Evolutionary conservation across 2,888 invertebrate genomes (phyloP).

Genomic region (Drosophila koepferae): DNA sequence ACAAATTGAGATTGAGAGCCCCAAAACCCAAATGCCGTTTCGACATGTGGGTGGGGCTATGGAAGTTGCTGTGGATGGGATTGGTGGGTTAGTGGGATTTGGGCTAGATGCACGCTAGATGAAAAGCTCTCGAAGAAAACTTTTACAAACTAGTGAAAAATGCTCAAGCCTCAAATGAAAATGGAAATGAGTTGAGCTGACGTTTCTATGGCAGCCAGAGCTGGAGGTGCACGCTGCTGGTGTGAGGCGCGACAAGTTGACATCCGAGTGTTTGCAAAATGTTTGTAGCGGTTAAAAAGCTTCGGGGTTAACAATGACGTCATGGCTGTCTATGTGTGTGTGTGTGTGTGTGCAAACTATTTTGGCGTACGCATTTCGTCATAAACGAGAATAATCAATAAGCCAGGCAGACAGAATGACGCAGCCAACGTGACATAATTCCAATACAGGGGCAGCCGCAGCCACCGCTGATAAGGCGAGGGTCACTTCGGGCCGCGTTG

Average conservation of each 20-base stretch:
- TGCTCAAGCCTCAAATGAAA: conserved; percentile 63
- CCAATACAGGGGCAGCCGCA: conserved; percentile 19
- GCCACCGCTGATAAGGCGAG: conserved; percentile 35
- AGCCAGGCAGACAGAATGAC: conserved; percentile 75
- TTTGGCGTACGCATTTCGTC: conserved; percentile 72
- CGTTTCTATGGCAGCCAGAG: conserved; percentile 20
- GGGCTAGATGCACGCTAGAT: conserved; percentile 9
- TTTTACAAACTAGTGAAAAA: conserved; percentile 67
- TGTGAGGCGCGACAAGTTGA: conserved; percentile 67
- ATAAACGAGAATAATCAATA: conserved; percentile 79
- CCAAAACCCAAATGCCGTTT: conserved; percentile 1
- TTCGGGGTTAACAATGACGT: conserved; percentile 75
- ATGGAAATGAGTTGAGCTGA: conserved; percentile 74
- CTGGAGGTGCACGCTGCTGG: background rate
- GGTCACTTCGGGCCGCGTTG: conserved; percentile 29
- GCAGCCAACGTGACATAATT: conserved; percentile 78
- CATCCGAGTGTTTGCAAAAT: conserved; percentile 47
- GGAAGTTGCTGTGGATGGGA: background rate
- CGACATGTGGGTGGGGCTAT: background rate
- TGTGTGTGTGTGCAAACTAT: conserved; percentile 45
- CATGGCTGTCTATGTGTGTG: conserved; percentile 57
- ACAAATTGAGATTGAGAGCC: conserved; percentile 60
- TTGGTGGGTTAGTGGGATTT: background rate
- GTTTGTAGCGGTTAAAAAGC: conserved; percentile 58
- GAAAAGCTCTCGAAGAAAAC: conserved; percentile 66